Base-by-base conservation (phyloP, 2,797 vertebrate genomes). In the Hemibagrus guttatus region DNA sequence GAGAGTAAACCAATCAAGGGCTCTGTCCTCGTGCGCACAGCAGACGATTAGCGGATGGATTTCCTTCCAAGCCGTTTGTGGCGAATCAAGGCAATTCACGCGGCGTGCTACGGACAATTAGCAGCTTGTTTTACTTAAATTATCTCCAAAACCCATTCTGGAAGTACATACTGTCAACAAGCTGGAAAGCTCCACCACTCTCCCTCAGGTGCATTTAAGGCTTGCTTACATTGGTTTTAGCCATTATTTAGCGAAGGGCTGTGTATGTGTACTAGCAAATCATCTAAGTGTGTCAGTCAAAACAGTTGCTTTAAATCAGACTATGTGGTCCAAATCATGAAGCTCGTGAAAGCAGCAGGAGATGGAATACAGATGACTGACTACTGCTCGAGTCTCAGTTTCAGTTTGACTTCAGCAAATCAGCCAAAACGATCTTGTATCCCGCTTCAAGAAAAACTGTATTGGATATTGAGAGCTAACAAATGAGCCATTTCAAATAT, bases 41-140 rank as follows among this genome's bases (percentile, higher is more conserved):
- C 91, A 92, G 95, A 94, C 92, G 94, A 94, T 96, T 95, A 95
- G 92, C 86, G 89, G 91, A 91, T 92, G 91, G 87, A 92, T 95
- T 94, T 94, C 91, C 92, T 91, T 94, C 89, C 92, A 94, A 92
- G 93, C 92, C 42, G 86, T 92, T 90, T 86, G 85, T 88, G 91
- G 90, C 66, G 81, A 93, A 93, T 94, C 93, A 94, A 94, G 93
- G 91, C 91, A 82, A 89, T 86, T 85, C 90, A 90, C 88, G 89
- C 90, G 91, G 90, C 86, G 87, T 35, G 91, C 92, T 93, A 91
- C 63, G 87, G 89, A 82, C 90, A 92, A 92, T 93, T 93, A 93
- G 35, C 90, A 91, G 90, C 93, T 93, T 93, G 90, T 93, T 93
- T 93, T 92, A 88, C 85, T 90, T 85, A 90, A 94, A 92, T 93